Percentiles rank a stretch among this genome's conserved stretches.
Conservation (phyloP, 2,888 invertebrate species). For the Eupithecia pulchellata region DNA sequence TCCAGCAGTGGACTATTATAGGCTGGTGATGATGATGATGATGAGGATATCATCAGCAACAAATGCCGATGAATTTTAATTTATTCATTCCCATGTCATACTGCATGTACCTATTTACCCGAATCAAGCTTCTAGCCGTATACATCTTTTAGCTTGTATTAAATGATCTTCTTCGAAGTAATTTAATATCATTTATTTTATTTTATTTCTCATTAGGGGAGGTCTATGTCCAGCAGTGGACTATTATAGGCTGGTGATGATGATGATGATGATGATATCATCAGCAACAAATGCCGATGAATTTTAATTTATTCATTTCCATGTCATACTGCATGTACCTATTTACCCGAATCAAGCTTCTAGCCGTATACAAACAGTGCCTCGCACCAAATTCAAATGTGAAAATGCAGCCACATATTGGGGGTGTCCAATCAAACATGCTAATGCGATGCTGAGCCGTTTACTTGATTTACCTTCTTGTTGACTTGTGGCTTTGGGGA, state of each 20-base stretch:
- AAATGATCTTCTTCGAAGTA: too few relatives aligned
- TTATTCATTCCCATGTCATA: neutral
- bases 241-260: too few relatives aligned
- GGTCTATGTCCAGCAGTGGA: too few relatives aligned
- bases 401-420: constrained; percentile 53
- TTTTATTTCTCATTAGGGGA: too few relatives aligned
- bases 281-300: neutral
- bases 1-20: too few relatives aligned
- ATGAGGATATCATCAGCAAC: too few relatives aligned
- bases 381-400: constrained; percentile 1
- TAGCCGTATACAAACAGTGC: constrained; percentile 1
- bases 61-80: neutral
- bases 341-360: constrained; percentile 29
- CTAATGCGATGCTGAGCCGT: constrained; percentile 54
- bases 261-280: too few relatives aligned
- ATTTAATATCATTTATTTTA: too few relatives aligned
- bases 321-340: constrained; percentile 1
- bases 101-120: neutral
- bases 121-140: constrained; percentile 29
- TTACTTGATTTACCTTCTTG: constrained; percentile 27
- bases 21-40: too few relatives aligned
- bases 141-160: too few relatives aligned
- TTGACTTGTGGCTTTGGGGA: constrained; percentile 24
- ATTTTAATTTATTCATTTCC: neutral
- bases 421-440: constrained; percentile 69